These are phyloP conservation scores for Busseola fusca DNA, from an alignment of 2,888 invertebrate genomes.

Conservation along the genomic window DNA sequence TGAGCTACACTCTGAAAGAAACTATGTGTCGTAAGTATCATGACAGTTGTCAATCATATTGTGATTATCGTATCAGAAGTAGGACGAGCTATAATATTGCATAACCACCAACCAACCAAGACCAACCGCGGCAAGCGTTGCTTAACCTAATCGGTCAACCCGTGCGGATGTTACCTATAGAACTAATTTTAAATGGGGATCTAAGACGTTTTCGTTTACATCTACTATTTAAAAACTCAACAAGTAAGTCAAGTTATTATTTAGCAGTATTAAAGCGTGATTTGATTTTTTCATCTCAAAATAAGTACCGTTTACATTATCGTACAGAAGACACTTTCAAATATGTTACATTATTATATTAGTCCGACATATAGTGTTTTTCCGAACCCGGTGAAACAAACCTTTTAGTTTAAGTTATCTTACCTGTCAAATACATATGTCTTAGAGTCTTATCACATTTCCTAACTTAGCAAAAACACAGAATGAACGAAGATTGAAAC, in stretches of 20 bases:
- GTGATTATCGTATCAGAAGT: not conserved
- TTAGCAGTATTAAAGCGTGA: not conserved
- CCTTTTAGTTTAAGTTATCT: not conserved
- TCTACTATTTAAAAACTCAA: not conserved
- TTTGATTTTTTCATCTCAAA: not conserved
- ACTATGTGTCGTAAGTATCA: constrained; percentile 65
- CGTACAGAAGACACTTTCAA: not conserved
- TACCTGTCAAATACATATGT: not conserved
- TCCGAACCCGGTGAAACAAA: no score
- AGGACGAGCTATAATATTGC: not conserved
- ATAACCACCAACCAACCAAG: no score
- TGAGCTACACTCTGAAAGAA: constrained; percentile 78
- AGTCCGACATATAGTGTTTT: no score
- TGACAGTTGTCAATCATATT: not conserved
- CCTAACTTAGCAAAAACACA: not conserved
- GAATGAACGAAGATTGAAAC: not conserved
- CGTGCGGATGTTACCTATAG: no score
- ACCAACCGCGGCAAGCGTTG: no score
- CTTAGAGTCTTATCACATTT: not conserved
- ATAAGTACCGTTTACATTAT: not conserved
- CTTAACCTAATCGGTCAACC: no score
- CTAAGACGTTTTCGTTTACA: no score
- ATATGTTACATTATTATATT: not conserved
- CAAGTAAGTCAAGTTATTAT: not conserved
- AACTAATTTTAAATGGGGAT: no score